These are phyloP conservation scores for Saccopteryx bilineata DNA, from an alignment of 2,113 vertebrate species.

Conservation along the genomic window DNA sequence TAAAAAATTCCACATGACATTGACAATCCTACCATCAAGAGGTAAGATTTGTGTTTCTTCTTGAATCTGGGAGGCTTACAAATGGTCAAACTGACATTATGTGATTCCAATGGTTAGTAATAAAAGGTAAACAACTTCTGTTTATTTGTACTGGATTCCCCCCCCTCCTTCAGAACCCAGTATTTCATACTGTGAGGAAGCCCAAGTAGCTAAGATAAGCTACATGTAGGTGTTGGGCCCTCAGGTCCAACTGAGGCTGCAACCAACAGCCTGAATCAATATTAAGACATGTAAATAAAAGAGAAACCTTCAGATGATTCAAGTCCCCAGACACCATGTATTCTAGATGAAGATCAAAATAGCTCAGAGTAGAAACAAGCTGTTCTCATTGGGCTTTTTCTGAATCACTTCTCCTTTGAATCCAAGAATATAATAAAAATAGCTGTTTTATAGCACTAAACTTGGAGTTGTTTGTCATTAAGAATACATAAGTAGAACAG, in stretches of 20 bases:
- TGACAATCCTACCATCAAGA: background rate
- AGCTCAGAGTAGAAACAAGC: background rate
- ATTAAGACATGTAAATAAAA: background rate
- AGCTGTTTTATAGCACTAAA: background rate
- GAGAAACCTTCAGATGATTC: background rate
- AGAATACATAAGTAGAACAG: background rate
- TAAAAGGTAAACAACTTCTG: slow-evolving; percentile 27
- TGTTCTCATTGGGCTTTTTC: background rate
- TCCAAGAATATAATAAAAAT: background rate
- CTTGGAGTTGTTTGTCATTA: background rate
- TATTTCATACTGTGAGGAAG: background rate
- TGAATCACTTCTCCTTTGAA: background rate
- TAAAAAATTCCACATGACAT: background rate
- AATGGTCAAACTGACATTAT: background rate
- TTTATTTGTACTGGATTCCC: background rate
- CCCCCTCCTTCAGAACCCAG: background rate
- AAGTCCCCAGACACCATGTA: background rate
- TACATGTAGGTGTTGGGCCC: background rate
- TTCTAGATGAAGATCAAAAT: background rate
- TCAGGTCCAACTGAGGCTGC: background rate
- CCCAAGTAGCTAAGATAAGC: background rate
- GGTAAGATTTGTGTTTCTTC: background rate
- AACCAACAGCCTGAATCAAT: background rate
- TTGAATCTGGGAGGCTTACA: background rate
- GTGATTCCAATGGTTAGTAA: background rate